These are phyloP conservation scores for Drosophila ohnishii DNA, from an alignment of 1,140 invertebrate species.

Conservation along the genomic window DNA sequence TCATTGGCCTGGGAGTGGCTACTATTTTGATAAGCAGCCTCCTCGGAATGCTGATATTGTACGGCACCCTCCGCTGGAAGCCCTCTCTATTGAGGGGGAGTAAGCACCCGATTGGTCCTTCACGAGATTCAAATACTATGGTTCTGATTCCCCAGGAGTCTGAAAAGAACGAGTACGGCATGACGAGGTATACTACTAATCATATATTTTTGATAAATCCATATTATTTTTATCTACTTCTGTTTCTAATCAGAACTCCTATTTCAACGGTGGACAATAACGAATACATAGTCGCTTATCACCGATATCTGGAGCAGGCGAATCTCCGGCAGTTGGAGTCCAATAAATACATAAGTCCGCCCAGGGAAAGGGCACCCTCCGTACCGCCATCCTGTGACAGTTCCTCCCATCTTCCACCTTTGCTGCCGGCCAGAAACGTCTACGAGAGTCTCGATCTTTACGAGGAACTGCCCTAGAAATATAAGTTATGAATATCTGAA, in stretches of 20 bases:
- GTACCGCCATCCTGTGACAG: slow-evolving; percentile 31
- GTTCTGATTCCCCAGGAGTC: slow-evolving; percentile 32
- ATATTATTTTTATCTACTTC: not conserved
- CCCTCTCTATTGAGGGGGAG: slow-evolving; percentile 47
- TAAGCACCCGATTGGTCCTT: slow-evolving; percentile 15
- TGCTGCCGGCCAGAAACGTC: slow-evolving; percentile 12
- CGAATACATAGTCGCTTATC: slow-evolving; percentile 55
- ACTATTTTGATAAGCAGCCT: slow-evolving; percentile 31
- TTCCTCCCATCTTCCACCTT: not conserved
- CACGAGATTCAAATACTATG: slow-evolving; percentile 33
- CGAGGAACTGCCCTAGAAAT: slow-evolving; percentile 30
- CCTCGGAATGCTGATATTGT: slow-evolving; percentile 45
- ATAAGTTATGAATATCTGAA: not conserved
- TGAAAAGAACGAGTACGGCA: slow-evolving; percentile 13
- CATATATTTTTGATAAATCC: not conserved
- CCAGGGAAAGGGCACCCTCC: slow-evolving; percentile 56
- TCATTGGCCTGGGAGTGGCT: slow-evolving; percentile 35
- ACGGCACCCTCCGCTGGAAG: slow-evolving; percentile 41
- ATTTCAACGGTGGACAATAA: slow-evolving; percentile 19
- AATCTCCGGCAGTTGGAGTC: slow-evolving; percentile 40
- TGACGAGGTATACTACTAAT: slow-evolving; percentile 11
- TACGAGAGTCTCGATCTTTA: slow-evolving; percentile 50
- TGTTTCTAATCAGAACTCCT: not conserved
- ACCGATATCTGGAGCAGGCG: slow-evolving; percentile 47
- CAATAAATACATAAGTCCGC: slow-evolving; percentile 59